These are phyloP conservation scores for Plebejus anna DNA, from an alignment of 2,888 invertebrate genomes.

Conservation along the genomic window DNA sequence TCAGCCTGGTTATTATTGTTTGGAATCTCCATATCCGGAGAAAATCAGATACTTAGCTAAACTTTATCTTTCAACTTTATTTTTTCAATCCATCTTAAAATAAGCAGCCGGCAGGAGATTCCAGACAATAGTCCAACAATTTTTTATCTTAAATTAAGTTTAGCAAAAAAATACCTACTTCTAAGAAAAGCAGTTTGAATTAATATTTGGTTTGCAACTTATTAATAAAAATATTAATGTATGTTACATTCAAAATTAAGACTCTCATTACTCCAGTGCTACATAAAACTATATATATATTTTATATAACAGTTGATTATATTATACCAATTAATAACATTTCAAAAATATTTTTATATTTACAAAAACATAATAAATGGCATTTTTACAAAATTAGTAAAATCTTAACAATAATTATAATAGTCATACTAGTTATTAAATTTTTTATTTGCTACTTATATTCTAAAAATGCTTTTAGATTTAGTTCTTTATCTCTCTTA, in stretches of 20 bases:
- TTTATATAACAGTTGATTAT: too few species aligned
- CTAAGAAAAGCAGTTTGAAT: not conserved
- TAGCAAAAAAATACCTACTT: not conserved
- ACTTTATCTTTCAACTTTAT: too few species aligned
- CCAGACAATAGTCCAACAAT: not conserved
- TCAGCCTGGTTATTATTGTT: not conserved
- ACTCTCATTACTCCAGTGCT: not conserved
- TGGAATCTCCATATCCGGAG: not conserved
- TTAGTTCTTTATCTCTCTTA: not conserved
- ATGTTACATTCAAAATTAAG: too few species aligned
- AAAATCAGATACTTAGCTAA: not conserved
- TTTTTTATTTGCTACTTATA: not conserved
- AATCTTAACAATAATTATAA: not conserved
- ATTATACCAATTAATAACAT: not conserved
- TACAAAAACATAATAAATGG: constrained; percentile 5
- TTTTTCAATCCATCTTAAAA: too few species aligned
- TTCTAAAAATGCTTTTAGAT: constrained; percentile 14
- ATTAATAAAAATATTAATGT: not conserved
- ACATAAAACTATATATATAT: not conserved
- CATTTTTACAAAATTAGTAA: constrained; percentile 6
- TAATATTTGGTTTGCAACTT: not conserved
- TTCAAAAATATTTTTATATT: not conserved
- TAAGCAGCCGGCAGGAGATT: too few species aligned
- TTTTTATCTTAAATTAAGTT: not conserved
- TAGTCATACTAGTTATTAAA: not conserved